These are phyloP conservation scores for Triplophysa yarkandensis DNA, from an alignment of 2,797 vertebrate species.

Conservation along the genomic window DNA sequence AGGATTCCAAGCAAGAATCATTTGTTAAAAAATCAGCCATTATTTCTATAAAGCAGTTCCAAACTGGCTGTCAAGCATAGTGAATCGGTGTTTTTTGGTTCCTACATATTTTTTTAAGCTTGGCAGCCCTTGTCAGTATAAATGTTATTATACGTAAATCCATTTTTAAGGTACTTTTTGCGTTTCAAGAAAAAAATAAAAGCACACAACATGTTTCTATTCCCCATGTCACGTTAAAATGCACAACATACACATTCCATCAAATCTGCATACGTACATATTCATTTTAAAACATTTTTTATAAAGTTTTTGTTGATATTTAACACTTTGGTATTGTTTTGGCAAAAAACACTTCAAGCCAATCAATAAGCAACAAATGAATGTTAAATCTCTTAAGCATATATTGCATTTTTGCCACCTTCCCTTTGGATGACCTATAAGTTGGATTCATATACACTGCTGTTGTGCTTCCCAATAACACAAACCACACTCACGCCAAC, in stretches of 20 bases:
- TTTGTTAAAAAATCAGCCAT: too few relatives aligned
- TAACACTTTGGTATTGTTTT: slow-evolving; percentile 73
- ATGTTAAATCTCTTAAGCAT: slow-evolving; percentile 40
- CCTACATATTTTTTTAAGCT: not conserved
- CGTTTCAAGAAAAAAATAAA: not conserved
- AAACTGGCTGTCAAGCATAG: not conserved
- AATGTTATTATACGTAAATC: not conserved
- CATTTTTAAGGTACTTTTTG: not conserved
- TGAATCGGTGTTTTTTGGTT: not conserved
- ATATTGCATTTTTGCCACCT: slow-evolving; percentile 54
- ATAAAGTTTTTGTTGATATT: slow-evolving; percentile 31
- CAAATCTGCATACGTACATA: slow-evolving; percentile 41
- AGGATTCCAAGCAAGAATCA: too few relatives aligned
- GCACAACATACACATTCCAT: slow-evolving; percentile 4
- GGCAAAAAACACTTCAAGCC: slow-evolving; percentile 55
- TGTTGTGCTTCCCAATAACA: slow-evolving; percentile 17
- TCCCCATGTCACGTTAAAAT: slow-evolving; percentile 1
- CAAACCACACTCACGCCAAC: slow-evolving; percentile 6
- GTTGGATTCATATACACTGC: not conserved
- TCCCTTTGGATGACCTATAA: not conserved
- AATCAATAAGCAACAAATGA: slow-evolving; percentile 17
- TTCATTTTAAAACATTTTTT: slow-evolving; percentile 47
- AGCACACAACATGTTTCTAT: not conserved
- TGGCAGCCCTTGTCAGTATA: not conserved
- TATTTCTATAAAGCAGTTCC: not conserved